A percentile compares a stretch with the other conserved stretches of the same genome.
phyloP scores from a whole-genome alignment of 2,797 vertebrate genomes.

The Emydoidea blandingii region DNA sequence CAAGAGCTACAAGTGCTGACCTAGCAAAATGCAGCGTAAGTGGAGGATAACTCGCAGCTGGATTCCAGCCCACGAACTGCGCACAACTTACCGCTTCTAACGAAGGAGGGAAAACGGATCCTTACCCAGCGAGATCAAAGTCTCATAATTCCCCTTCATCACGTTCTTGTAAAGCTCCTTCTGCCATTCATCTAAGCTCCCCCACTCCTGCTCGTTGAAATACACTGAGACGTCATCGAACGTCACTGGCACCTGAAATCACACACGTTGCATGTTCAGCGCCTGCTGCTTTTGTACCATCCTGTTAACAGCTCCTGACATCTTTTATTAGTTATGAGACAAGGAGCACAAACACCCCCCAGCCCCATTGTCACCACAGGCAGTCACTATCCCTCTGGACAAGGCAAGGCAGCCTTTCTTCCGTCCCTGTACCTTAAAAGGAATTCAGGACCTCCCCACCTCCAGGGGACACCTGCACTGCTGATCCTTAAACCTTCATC shows the following conservation, averaged over 20 bases:
- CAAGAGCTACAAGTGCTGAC: rapidly evolving
- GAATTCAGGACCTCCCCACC: not conserved
- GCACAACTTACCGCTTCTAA: rapidly evolving
- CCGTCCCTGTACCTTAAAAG: not conserved
- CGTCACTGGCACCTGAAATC: conserved; percentile 81
- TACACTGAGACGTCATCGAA: conserved; percentile 83
- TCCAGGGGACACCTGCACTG: not conserved
- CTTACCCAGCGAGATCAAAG: conserved; percentile 84
- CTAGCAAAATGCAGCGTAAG: rapidly evolving
- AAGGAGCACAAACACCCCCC: no score
- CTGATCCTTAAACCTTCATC: not conserved
- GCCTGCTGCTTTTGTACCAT: not conserved
- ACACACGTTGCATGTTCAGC: not conserved
- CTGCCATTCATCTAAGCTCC: conserved; percentile 84
- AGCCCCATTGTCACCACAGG: not conserved
- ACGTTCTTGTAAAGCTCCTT: conserved; percentile 85
- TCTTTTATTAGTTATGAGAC: not conserved
- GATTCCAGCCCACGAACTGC: not conserved
- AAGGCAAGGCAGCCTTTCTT: not conserved
- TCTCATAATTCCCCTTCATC: conserved; percentile 84
- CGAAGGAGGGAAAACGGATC: rapidly evolving
- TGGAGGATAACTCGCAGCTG: not conserved
- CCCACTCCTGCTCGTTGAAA: conserved; percentile 84
- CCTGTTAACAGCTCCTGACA: not conserved
- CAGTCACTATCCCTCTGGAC: not conserved